A percentile compares a stretch with the other conserved stretches of the same genome.
Conservation (phyloP, 2,888 invertebrate genomes). For the Dolichomitus sp. region DNA sequence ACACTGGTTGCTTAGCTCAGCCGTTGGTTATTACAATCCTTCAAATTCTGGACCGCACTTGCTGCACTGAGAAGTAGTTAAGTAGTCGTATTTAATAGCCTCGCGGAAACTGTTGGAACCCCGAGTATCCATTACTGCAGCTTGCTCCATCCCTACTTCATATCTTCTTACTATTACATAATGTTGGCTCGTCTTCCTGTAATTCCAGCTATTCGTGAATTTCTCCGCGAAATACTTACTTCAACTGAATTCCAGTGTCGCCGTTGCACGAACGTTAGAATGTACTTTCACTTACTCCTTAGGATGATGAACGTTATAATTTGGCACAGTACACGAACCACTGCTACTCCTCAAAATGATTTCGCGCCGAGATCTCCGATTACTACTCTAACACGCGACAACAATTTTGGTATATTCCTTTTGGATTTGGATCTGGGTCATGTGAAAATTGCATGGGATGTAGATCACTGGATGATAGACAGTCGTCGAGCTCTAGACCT, state of each 20-base stretch:
- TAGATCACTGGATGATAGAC: neutral
- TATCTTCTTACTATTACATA: constrained; percentile 16
- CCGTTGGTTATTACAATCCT: constrained; percentile 37
- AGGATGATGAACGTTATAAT: constrained; percentile 22
- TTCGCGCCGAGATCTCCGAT: constrained; percentile 1
- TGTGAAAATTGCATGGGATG: neutral
- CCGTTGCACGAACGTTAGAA: neutral
- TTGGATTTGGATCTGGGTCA: constrained; percentile 8
- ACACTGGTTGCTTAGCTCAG: constrained; percentile 23
- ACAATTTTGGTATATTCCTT: neutral
- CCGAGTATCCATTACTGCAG: constrained; percentile 39
- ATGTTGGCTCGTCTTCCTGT: constrained; percentile 31
- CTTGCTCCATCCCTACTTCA: constrained; percentile 10
- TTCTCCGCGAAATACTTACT: constrained; percentile 26
- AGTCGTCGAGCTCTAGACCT: neutral
- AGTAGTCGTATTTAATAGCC: constrained; percentile 55
- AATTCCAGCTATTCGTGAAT: constrained; percentile 30
- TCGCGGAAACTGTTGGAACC: constrained; percentile 46
- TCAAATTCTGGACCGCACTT: constrained; percentile 40
- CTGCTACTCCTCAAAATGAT: constrained; percentile 4
- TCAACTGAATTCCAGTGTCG: constrained; percentile 31
- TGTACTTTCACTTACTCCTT: constrained; percentile 11
- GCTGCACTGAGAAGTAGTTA: constrained; percentile 53
- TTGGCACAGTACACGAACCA: neutral
- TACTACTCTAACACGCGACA: neutral